Conservation (phyloP, 2,797 vertebrate species). For the Bradypus variegatus region DNA sequence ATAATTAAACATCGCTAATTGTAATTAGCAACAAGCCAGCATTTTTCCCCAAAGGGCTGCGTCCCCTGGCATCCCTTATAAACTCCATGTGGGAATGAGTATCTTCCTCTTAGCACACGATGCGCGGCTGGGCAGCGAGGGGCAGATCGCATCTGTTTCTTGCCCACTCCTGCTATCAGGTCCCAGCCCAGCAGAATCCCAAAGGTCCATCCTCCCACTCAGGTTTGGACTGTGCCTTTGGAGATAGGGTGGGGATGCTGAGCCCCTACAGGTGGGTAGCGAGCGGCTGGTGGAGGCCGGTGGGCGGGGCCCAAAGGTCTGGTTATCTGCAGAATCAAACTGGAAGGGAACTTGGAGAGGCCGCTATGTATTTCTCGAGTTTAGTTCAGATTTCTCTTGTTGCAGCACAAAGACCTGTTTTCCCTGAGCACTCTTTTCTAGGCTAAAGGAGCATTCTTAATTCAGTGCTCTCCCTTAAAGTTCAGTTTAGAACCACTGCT, state of each 20-base stretch:
- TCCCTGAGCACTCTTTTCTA: background rate
- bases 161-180: background rate
- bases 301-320: background rate
- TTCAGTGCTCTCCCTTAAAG: background rate
- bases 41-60: background rate
- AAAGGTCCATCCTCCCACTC: background rate
- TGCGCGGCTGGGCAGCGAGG: background rate
- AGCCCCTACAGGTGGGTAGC: background rate
- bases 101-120: background rate
- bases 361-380: background rate
- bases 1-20: background rate
- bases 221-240: background rate
- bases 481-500: background rate
- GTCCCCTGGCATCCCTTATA: background rate
- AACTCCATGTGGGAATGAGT: background rate
- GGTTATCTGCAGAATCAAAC: background rate
- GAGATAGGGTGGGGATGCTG: background rate
- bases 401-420: background rate
- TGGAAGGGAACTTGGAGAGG: background rate
- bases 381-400: conserved; percentile 2
- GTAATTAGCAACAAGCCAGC: background rate
- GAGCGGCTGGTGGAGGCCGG: background rate
- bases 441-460: background rate
- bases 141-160: background rate
- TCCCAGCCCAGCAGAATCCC: background rate